Conservation (phyloP, 1,140 invertebrate species). For the Pseudomyrmex sp. region DNA sequence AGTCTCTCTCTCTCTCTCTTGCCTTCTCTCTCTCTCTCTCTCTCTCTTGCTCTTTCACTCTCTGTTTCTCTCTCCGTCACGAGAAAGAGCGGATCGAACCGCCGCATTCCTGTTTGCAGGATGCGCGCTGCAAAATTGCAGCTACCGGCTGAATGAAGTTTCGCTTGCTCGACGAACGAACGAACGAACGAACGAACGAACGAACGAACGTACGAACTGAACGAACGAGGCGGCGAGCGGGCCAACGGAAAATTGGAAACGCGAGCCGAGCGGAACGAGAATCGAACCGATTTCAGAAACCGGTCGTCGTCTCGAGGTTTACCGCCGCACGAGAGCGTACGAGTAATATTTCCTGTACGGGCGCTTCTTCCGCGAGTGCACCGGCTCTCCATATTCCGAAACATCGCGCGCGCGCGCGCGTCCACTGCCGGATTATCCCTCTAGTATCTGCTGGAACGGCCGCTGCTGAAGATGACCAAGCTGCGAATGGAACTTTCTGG, state of each 20-base stretch:
- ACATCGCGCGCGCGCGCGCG: not conserved
- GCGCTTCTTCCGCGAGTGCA: constrained; percentile 40
- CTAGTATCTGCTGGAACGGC: constrained; percentile 14
- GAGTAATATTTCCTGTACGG: constrained; percentile 1
- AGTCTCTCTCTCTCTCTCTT: constrained; percentile 5
- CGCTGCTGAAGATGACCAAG: constrained; percentile 23
- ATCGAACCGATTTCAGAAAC: constrained; percentile 52
- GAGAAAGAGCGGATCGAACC: constrained; percentile 53
- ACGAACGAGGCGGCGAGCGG: constrained; percentile 36
- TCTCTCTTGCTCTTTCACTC: not conserved
- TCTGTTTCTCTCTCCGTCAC: constrained; percentile 4
- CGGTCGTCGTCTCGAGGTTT: constrained; percentile 63
- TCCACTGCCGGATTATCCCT: constrained; percentile 13
- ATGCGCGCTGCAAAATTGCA: constrained; percentile 60
- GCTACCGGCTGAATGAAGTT: constrained; percentile 57
- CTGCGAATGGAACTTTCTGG: constrained; percentile 27
- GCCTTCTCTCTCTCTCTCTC: constrained; percentile 8
- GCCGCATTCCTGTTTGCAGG: constrained; percentile 56
- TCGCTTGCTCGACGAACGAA: constrained; percentile 60
- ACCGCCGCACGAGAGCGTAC: constrained; percentile 11
- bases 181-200: not conserved
- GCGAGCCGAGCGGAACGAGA: constrained; percentile 67
- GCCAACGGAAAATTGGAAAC: constrained; percentile 67
- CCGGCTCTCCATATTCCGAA: constrained; percentile 2
- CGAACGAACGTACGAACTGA: constrained; percentile 30